Conservation (phyloP, 1,140 invertebrate genomes). For the Eufriesea mexicana region DNA sequence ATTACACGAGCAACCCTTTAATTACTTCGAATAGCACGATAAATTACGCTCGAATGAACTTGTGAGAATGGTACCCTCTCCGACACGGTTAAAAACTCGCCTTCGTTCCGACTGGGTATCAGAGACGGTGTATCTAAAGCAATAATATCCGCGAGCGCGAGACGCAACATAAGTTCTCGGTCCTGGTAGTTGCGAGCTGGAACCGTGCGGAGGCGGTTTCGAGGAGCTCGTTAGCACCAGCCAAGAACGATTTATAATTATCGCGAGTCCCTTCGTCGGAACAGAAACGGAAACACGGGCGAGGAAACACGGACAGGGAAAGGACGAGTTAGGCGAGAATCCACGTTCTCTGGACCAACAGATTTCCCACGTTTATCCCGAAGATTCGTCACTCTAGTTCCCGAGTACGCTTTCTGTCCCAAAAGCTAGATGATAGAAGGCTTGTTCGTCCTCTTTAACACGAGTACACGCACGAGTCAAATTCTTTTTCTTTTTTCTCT, state of each 20-base stretch:
- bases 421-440: slow-evolving; percentile 19
- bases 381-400: slow-evolving; percentile 27
- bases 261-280: slow-evolving; percentile 8
- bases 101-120: neutral
- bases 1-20: neutral
- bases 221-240: slow-evolving; percentile 36
- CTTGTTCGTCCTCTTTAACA: slow-evolving; percentile 42
- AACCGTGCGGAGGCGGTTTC: slow-evolving; percentile 20
- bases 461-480: slow-evolving; percentile 18
- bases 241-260: slow-evolving; percentile 47
- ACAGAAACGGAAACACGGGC: neutral
- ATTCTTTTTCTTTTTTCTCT: no score
- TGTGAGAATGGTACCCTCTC: no score
- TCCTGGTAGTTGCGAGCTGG: neutral
- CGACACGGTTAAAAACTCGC: neutral
- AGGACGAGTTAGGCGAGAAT: no score
- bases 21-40: neutral
- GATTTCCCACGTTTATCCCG: no score
- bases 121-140: neutral
- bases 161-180: neutral
- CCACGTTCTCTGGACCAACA: no score
- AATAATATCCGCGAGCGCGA: neutral
- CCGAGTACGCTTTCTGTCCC: slow-evolving; percentile 10
- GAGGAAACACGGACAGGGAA: neutral
- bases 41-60: neutral